These are phyloP conservation scores for Siphamia tubifer DNA, from an alignment of 2,113 vertebrate genomes.

Conservation along the genomic window DNA sequence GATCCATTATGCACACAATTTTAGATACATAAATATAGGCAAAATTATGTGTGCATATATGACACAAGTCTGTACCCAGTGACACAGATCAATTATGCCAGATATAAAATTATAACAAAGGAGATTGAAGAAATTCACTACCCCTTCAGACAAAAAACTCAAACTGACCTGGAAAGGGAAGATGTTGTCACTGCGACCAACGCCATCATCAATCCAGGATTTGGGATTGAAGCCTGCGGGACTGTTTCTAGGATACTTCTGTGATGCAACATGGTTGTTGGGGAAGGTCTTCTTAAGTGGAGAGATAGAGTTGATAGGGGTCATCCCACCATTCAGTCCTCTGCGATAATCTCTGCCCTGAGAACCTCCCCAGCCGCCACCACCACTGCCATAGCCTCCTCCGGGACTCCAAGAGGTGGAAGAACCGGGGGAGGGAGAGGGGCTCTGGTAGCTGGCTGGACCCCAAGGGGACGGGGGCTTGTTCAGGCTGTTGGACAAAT, in stretches of 20 bases:
- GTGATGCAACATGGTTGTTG: slow-evolving; percentile 95
- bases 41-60: not conserved
- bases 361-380: slow-evolving; percentile 93
- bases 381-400: slow-evolving; percentile 89
- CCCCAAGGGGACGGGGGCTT: slow-evolving; percentile 99
- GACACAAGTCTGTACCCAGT: too few species aligned
- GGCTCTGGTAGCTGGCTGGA: slow-evolving; percentile 92
- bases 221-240: slow-evolving; percentile 94
- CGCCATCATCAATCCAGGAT: slow-evolving; percentile 97
- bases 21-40: not conserved
- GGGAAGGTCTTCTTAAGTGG: slow-evolving; percentile 99
- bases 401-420: slow-evolving; percentile 97
- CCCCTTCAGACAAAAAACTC: not conserved
- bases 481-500: slow-evolving; percentile 97
- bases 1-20: not conserved
- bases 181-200: slow-evolving; percentile 94
- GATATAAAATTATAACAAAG: too few species aligned
- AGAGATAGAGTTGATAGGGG: slow-evolving; percentile 96
- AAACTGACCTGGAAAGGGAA: slow-evolving; percentile 97
- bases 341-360: slow-evolving; percentile 96
- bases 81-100: too few species aligned
- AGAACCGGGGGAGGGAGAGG: slow-evolving; percentile 91
- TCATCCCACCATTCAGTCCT: slow-evolving; percentile 94
- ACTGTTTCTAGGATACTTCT: slow-evolving; percentile 95
- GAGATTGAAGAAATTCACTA: too few species aligned